Conservation (phyloP, 2,113 vertebrate genomes). For the Lanius collurio region DNA sequence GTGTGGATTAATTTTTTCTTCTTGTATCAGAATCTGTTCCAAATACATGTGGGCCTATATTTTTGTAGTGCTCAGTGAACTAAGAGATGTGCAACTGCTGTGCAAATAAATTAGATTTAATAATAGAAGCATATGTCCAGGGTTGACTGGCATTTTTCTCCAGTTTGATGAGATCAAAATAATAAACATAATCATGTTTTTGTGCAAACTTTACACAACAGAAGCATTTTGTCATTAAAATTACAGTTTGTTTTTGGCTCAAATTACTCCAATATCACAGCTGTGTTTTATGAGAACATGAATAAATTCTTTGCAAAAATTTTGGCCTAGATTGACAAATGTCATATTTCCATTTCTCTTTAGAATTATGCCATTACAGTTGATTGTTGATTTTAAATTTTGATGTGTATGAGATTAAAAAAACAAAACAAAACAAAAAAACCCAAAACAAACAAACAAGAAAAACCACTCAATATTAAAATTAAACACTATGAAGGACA, state of each 20-base stretch:
- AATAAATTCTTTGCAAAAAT: background rate
- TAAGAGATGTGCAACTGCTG: background rate
- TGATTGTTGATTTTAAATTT: slow-evolving; percentile 52
- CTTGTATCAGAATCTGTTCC: background rate
- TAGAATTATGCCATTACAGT: background rate
- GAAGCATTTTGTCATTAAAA: slow-evolving; percentile 57
- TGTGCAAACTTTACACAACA: slow-evolving; percentile 40
- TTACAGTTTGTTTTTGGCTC: slow-evolving; percentile 24
- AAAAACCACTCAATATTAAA: background rate
- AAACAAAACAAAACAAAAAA: background rate
- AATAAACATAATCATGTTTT: slow-evolving; percentile 44
- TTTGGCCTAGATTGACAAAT: slow-evolving; percentile 11
- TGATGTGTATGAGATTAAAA: background rate
- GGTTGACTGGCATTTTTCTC: background rate
- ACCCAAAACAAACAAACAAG: fast-evolving
- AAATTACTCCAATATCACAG: slow-evolving; percentile 30
- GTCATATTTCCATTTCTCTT: slow-evolving; percentile 25
- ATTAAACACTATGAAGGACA: background rate
- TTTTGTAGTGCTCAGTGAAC: slow-evolving; percentile 24
- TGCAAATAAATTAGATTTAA: slow-evolving; percentile 25
- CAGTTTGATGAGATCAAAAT: slow-evolving; percentile 23
- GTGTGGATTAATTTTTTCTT: slow-evolving; percentile 7
- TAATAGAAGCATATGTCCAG: slow-evolving; percentile 11
- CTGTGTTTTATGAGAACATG: slow-evolving; percentile 9
- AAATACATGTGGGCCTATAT: background rate